A percentile compares a stretch with the other conserved stretches of the same genome.
These are phyloP conservation scores for Branchinecta lynchi DNA, from an alignment of 1,140 invertebrate species.

Conservation along the genomic window DNA sequence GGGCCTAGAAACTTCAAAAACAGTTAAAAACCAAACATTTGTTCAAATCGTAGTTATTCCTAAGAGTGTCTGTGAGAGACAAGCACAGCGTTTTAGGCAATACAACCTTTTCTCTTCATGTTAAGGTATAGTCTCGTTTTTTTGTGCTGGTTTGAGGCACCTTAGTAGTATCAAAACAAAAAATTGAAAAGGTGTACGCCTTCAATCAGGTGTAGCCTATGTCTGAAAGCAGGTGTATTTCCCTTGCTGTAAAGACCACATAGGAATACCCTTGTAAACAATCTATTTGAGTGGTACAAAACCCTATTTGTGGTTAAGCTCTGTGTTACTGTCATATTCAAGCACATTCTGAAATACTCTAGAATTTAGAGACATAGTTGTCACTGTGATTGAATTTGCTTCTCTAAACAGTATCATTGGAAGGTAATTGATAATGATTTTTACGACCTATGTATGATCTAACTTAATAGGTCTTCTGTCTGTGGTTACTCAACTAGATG, in stretches of 20 bases:
- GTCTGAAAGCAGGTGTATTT: background rate
- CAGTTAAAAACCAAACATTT: too few relatives aligned
- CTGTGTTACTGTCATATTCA: background rate
- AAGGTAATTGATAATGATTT: conserved; percentile 10
- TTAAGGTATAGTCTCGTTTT: background rate
- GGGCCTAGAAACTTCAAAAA: conserved; percentile 6
- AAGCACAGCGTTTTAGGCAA: background rate
- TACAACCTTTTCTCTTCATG: background rate
- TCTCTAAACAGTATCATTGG: background rate
- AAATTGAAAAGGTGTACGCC: background rate
- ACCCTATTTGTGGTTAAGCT: background rate
- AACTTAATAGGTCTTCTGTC: conserved; percentile 2
- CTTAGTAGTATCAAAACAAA: background rate
- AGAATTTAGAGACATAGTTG: conserved; percentile 2
- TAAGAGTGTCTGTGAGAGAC: background rate
- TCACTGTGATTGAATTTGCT: background rate
- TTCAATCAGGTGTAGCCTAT: background rate
- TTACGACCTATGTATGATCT: conserved; percentile 6
- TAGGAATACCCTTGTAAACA: background rate
- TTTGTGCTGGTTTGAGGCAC: background rate
- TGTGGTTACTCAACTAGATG: conserved; percentile 6
- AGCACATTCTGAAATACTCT: conserved; percentile 1
- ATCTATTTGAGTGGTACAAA: conserved; percentile 6
- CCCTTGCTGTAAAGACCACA: background rate
- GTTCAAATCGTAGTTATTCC: too few relatives aligned